Evolutionary conservation across 2,888 invertebrate species (phyloP).

Genomic region (Argyresthia albistria): DNA sequence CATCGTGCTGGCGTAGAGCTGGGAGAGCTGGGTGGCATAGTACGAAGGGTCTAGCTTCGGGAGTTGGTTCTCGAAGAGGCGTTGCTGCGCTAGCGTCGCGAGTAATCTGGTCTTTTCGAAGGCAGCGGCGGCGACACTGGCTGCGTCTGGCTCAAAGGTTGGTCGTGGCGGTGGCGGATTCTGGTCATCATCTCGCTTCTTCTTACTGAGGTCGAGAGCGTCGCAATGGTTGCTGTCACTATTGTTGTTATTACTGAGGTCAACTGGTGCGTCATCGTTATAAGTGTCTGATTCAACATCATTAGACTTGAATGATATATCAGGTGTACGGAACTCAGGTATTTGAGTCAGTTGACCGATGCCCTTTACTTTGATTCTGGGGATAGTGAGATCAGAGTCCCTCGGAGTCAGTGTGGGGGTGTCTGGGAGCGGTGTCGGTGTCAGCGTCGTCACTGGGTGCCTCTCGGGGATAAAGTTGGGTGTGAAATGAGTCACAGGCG

Average conservation of each 20-base stretch:
- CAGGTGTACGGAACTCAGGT: slow-evolving; percentile 56
- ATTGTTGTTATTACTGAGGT: slow-evolving; percentile 75
- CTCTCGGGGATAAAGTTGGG: slow-evolving; percentile 58
- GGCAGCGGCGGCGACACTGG: slow-evolving; percentile 45
- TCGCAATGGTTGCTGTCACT: slow-evolving; percentile 69
- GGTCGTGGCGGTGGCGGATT: slow-evolving; percentile 59
- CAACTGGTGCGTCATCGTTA: slow-evolving; percentile 75
- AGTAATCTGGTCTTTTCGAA: slow-evolving; percentile 73
- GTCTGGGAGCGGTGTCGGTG: slow-evolving; percentile 46
- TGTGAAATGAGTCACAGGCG: slow-evolving; percentile 56
- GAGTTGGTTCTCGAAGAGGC: slow-evolving; percentile 73
- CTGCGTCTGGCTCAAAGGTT: slow-evolving; percentile 47
- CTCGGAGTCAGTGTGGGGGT: slow-evolving; percentile 36
- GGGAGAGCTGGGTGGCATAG: slow-evolving; percentile 74
- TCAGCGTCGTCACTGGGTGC: slow-evolving; percentile 50
- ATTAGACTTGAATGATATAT: slow-evolving; percentile 38
- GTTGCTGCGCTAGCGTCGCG: slow-evolving; percentile 77
- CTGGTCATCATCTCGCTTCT: slow-evolving; percentile 62
- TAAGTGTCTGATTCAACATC: slow-evolving; percentile 45
- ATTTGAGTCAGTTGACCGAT: slow-evolving; percentile 75
- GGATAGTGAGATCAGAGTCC: slow-evolving; percentile 47
- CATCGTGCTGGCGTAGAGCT: slow-evolving; percentile 71
- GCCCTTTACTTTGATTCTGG: slow-evolving; percentile 75
- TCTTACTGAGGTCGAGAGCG: slow-evolving; percentile 88
- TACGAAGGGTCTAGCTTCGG: slow-evolving; percentile 76